Base-by-base conservation (phyloP, 37 sponge, comb jelly and placozoan species). In the Ephydatia muelleri region DNA sequence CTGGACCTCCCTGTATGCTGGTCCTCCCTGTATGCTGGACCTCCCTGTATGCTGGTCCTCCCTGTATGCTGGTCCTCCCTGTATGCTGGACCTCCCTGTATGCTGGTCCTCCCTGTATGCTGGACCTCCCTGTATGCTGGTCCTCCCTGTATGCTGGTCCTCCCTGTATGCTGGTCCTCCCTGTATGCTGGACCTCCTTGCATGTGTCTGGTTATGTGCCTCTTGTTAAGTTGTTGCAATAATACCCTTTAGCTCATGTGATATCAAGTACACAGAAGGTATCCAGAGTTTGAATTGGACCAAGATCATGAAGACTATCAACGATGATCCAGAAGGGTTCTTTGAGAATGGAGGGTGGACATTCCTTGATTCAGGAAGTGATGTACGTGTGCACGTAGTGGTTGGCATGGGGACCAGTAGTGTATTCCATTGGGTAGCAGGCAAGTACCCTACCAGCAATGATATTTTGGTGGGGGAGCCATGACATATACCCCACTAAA, bases 251-350 rank as follows among this genome's bases (percentile, higher is more conserved):
- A 95, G 96, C 57, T 93, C 93, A 31, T 97, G 96, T 93, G 99
- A 99, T 73, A 93, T 97, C 79, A 94, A 94, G 72, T 99, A 99
- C 83, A 99, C 99, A 25, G 99, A 99, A 70, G 99, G 99, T 13
- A 81, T 97, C 9, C 96, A 97, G 84, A 95, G 92, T 68, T 90
- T 99, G 69, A 99, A 97, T 77, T 99, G 99, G 99, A 66, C 94
- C 36, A 99, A 99, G 77, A 95, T 99, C 73, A 99, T 99, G 99
- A 99, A 99, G 71, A 97, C 99, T 48, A 99, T 99, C 77, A 90
- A 83, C 31, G 97, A 99, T 79, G 95, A 99, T 72, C 95, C 97
- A 22, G 92, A 95, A 30, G 95, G 94, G 0, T 99, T 99, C 93
- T 99, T 99, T 77, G 92, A 89, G 5, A 78, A 80, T 81, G 99